Evolutionary conservation across 2,888 invertebrate genomes (phyloP), one percentile per base, ranked within the genome.

Genomic region (Acanthoscelides obtectus): DNA sequence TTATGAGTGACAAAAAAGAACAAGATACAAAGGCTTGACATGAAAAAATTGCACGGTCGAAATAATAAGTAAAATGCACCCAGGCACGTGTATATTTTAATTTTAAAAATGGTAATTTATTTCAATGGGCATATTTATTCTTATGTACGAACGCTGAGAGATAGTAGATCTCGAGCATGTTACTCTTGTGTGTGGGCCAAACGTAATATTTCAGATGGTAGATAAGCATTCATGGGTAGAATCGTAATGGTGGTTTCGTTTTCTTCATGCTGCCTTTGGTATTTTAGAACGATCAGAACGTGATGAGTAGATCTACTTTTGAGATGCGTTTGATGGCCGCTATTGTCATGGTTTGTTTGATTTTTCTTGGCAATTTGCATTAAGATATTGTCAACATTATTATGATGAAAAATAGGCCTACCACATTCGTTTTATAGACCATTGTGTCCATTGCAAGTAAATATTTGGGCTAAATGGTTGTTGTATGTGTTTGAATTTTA

Each of bases 101-200:
- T 45, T 45, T 45, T 45, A 45, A 45, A 45, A 45, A 45, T 45
- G 45, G 45, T 45, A 45, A 45, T 45, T 12, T 45, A 45, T 45
- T 45, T 45, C 45, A 45, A 45, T 45, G 45, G 45, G 6, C 45
- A 45, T 45, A 45, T 45, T 45, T 45, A 45, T 45, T 45, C 45
- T 45, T 45, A 45, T 45, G 12, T 45, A 12, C 45, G 45, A 45
- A 45, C 17, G 45, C 70, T 22, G 21, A 20, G 67, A 64, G 22
- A 64, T 27, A 17, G 68, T 27, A 70, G 66, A 70, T 70, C 63
- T 64, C 22, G 67, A 64, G 45, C 69, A 69, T 69, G 71, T 71
- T 71, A 71, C 66, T 71, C 67, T 66, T 68, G 69, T 71, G 71
- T 71, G 71, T 71, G 69, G 71, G 71, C 69, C 22, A 27, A 64